Percentiles rank a stretch among this genome's conserved stretches.
phyloP scores from a whole-genome alignment of 1,140 invertebrate genomes.

The Danaus melanippus region DNA sequence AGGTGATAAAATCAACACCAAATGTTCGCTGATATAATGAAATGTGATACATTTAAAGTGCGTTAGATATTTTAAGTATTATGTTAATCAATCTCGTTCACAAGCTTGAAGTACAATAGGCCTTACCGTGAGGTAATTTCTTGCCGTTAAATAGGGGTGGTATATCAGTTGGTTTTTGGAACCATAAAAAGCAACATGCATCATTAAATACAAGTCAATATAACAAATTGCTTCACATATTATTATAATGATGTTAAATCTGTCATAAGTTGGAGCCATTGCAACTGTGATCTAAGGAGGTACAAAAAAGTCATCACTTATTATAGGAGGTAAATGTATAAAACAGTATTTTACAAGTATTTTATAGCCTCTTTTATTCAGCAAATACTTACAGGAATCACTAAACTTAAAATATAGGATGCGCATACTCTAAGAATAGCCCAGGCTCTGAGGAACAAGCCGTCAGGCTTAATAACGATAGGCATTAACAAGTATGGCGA shows the following conservation, averaged over 20 bases:
- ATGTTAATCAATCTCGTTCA: not conserved
- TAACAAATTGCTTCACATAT: slow-evolving; percentile 56
- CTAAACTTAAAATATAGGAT: slow-evolving; percentile 45
- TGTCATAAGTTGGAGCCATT: slow-evolving; percentile 46
- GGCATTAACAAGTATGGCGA: slow-evolving; percentile 57
- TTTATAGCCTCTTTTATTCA: not conserved
- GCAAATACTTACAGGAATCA: slow-evolving; percentile 51
- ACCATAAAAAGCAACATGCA: slow-evolving; percentile 65
- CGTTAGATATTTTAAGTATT: too few relatives aligned
- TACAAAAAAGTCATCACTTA: slow-evolving; percentile 7
- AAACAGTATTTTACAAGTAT: not conserved
- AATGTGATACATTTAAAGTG: not conserved
- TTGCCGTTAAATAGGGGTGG: slow-evolving; percentile 65
- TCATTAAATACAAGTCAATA: slow-evolving; percentile 60
- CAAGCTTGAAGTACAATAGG: too few relatives aligned
- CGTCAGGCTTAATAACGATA: slow-evolving; percentile 60
- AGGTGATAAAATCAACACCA: slow-evolving; percentile 50
- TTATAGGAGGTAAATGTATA: not conserved
- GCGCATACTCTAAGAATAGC: slow-evolving; percentile 45
- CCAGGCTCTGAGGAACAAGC: slow-evolving; percentile 61
- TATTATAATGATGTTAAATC: slow-evolving; percentile 41
- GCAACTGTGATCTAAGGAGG: slow-evolving; percentile 46
- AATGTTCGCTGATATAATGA: slow-evolving; percentile 48
- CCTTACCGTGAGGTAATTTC: slow-evolving; percentile 56
- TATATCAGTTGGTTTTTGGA: slow-evolving; percentile 62